Base-by-base conservation (phyloP, 2,888 invertebrate genomes). In the Mesorhabditis sp. region DNA sequence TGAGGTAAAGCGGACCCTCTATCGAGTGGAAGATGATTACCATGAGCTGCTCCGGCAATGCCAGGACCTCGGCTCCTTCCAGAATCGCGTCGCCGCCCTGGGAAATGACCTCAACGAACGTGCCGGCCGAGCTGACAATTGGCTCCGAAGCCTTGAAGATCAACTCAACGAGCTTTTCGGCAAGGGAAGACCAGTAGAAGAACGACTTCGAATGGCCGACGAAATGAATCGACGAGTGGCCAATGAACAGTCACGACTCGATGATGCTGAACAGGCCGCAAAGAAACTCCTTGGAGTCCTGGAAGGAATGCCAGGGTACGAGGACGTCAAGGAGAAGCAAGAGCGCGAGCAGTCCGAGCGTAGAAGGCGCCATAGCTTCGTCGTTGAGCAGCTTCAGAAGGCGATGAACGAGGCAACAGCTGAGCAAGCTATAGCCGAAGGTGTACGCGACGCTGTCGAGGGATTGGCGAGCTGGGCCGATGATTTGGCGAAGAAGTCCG, bases 21-120 rank as follows among this genome's bases (percentile, higher is more conserved):
- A 62, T 45, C 67, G 78, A 62, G 78, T 79, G 0, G 76, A 78
- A 68, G 71, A 72, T 41, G 80, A 80, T 67, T 80, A 78, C 69
- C 42, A 67, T 4, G 69, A 69, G n/a, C 71, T 80, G 62, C 69
- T 77, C n/a, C 71, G 74, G n/a, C 74, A 75, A 62, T 75, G 75
- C 15, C 75, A 77, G 43, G 78, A 80, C 50, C 68, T 80, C 65
- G 67, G 72, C 41, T 73, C 74, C 43, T 80, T 77, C 74, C 80
- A 80, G 69, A 75, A 78, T 66, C 42, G 75, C 13, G 71, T 80
- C 4, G 68, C 71, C 42, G 71, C 72, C 41, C 74, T 78, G 44
- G 77, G 74, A 42, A 75, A 74, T 64, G 75, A 80, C 64, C 72
- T 74, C n/a, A 68, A 70, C 5, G 76, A 75, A 43, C 65, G 58